A percentile compares a stretch with the other conserved stretches of the same genome.
Conservation (phyloP, 2,888 invertebrate genomes). For the Trichopria drosophilae region DNA sequence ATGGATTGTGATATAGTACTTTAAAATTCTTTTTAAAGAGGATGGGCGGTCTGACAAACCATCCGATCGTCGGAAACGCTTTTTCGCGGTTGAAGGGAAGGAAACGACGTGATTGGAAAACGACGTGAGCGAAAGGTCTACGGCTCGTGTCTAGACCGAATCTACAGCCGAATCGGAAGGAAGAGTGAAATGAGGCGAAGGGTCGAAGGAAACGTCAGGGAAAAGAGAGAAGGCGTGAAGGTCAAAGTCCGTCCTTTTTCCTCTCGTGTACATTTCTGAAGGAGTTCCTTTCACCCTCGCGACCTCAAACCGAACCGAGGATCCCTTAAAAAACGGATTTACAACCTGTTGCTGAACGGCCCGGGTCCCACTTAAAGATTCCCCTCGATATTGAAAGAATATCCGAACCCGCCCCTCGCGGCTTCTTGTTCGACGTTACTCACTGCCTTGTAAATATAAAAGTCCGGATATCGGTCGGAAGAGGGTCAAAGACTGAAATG, state of each 20-base stretch:
- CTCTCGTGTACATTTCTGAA: constrained; percentile 45
- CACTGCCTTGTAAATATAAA: constrained; percentile 53
- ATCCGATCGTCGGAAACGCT: no score
- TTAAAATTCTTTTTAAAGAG: background rate
- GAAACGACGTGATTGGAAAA: constrained; percentile 55
- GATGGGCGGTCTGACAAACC: no score
- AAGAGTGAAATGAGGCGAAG: constrained; percentile 34
- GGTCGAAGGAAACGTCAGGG: constrained; percentile 27
- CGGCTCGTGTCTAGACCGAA: constrained; percentile 46
- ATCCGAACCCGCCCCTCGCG: constrained; percentile 49
- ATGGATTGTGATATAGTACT: constrained; percentile 1
- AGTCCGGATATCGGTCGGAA: constrained; percentile 51
- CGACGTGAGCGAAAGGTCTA: constrained; percentile 49
- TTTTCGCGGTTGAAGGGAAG: constrained; percentile 34
- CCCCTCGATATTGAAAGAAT: constrained; percentile 60
- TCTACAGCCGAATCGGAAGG: constrained; percentile 17
- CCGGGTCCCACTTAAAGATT: constrained; percentile 57
- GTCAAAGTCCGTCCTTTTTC: constrained; percentile 35
- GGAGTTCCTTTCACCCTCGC: constrained; percentile 53
- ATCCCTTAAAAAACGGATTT: constrained; percentile 57
- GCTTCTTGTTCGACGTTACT: constrained; percentile 41
- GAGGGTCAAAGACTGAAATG: no score
- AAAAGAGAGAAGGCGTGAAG: constrained; percentile 31
- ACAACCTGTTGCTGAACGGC: constrained; percentile 57
- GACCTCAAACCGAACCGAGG: constrained; percentile 53